Conservation (phyloP, 1,140 invertebrate species). For the Drosophila jambulina region DNA sequence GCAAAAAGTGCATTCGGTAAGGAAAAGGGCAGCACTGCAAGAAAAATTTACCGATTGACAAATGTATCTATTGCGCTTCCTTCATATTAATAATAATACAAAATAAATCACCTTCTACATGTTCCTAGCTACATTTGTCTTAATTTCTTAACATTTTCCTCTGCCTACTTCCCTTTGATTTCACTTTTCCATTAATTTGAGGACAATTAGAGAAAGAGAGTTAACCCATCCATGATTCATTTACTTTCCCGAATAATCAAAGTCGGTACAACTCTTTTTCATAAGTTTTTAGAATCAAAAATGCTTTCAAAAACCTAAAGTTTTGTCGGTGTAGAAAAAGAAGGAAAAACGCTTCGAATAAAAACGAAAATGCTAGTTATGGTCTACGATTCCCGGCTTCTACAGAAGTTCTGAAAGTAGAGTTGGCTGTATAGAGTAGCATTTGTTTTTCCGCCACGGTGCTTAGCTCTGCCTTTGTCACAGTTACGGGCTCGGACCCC, state of each 20-base stretch:
- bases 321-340: not conserved
- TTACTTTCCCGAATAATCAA: not conserved
- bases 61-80: not conserved
- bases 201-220: not conserved
- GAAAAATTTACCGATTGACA: not conserved
- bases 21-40: constrained; percentile 11
- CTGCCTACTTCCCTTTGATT: not conserved
- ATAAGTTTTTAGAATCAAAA: too few relatives aligned
- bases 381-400: constrained; percentile 21
- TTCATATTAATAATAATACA: not conserved
- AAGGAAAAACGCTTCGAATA: constrained; percentile 42
- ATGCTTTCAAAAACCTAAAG: not conserved
- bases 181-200: not conserved
- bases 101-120: not conserved
- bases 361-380: constrained; percentile 52
- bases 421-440: constrained; percentile 18
- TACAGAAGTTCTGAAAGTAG: constrained; percentile 35
- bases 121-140: too few relatives aligned
- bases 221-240: not conserved
- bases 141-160: not conserved
- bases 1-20: constrained; percentile 36
- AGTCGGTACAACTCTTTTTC: not conserved
- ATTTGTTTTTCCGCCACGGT: constrained; percentile 34
- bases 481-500: constrained; percentile 1
- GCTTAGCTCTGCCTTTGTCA: constrained; percentile 26